Base-by-base conservation (phyloP, 2,113 vertebrate species). In the Larimichthys polyactis region DNA sequence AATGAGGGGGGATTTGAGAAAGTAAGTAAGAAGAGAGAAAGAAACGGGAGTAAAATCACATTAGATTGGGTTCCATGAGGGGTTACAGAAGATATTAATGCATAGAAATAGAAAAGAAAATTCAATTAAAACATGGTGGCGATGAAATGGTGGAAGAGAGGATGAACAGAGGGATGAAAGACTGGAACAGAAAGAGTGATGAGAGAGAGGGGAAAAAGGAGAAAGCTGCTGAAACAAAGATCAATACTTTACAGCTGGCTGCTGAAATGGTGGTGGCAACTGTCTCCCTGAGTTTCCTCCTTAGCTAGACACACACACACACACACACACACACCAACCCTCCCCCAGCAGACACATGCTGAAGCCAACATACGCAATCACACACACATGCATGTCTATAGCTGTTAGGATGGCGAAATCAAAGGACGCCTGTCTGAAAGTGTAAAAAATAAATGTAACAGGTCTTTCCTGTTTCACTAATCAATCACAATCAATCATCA, bases 231-330 rank as follows among this genome's bases (percentile, higher is more conserved):
- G 83, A 87, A 91, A 87, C 77, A 75, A 63, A 78, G 83, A 93
- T 94, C 92, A 87, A 93, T 94, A 91, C 89, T 74, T 90, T 84
- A 82, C 85, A 86, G 91, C 84, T 86, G 74, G 78, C 73, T 90
- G 87, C 83, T 90, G 87, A 90, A 89, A 79, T 60, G 62, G 82
- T 83, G 93, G 91, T 91, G 90, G 87, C 90, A 93, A 92, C 87
- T 91, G 90, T 91, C 89, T 90, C 78, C 85, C 76, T 19, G 78
- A 87, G 83, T 89, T 93, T 91, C 82, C 83, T 85, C 71, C 78
- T 78, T 59, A 81, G 74, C 67, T 12, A 76, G 68, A 89, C 71
- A 58, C 60, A n/a, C 44, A 57, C 63, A 54, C 67, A 71, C 63
- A 32, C n/a, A 70, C 55, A 57, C 49, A 58, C 82, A 71, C 79